Base-by-base conservation (phyloP, 2,888 invertebrate species). In the Drosophila neoperkinsi region DNA sequence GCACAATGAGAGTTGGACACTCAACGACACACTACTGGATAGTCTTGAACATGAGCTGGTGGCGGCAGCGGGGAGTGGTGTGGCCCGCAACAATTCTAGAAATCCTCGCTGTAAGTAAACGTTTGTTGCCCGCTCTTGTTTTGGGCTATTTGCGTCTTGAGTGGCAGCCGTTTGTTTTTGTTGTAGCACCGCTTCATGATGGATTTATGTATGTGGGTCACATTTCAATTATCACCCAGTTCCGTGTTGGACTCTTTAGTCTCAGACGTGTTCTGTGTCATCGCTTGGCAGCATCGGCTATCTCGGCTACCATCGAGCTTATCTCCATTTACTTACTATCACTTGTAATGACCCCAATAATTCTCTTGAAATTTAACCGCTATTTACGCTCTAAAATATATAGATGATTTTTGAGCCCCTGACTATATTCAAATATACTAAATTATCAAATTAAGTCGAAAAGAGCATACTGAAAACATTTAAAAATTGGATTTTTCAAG, bases 141-240 rank as follows among this genome's bases (percentile, higher is more conserved):
- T 16, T 25, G 43, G 33, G 7, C 36, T 10, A 25, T 41, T 46
- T 51, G 53, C 57, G 38, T 38, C 9, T 43, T 80, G 71, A 82
- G 74, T 75, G 75, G 43, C 25, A 41, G 56, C 31, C 62, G 82
- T 72, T 75, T 81, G 81, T 55, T 53, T 21, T 53, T 75, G 58
- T 66, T 69, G 71, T 71, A 70, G 56, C 38, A 51, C 62, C 21
- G 57, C 69, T 59, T 60, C 65, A 67, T 63, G 9, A n/a, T 41
- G 13, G n/a, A 3, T 30, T 49, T 62, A 64, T 71, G 74, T 72
- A 89, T 87, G 71, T 88, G 87, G 87, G 87, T 88, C 87, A 87
- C 75, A 74, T 76, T 73, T 84, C 87, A 88, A 88, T 88, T 88
- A 88, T 89, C 87, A 88, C 87, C 84, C 84, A 81, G 65, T 66